Percentiles rank a stretch among this genome's conserved stretches.
These are phyloP conservation scores for Chaunax sp. DNA, from an alignment of 2,797 vertebrate genomes.

Conservation along the genomic window DNA sequence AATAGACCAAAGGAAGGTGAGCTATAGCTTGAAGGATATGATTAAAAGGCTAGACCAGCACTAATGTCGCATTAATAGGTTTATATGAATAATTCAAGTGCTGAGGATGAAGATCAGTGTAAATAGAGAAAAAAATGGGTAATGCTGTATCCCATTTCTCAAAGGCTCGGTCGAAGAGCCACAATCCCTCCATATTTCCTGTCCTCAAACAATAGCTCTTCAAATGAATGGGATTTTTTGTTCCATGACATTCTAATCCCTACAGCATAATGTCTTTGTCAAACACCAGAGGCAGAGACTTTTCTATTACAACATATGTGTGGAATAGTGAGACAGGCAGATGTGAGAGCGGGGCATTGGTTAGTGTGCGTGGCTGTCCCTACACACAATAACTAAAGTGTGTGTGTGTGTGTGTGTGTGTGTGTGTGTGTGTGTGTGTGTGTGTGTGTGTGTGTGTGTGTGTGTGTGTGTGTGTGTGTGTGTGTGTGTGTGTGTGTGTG, in stretches of 20 bases:
- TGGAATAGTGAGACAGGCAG: slow-evolving; percentile 30
- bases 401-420: too few relatives aligned
- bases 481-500: too few relatives aligned
- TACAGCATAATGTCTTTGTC: slow-evolving; percentile 65
- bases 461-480: too few relatives aligned
- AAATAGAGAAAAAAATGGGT: slow-evolving; percentile 29
- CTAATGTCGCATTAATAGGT: slow-evolving; percentile 66
- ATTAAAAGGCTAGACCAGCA: slow-evolving; percentile 57
- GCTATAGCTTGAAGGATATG: slow-evolving; percentile 41
- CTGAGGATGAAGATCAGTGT: slow-evolving; percentile 36
- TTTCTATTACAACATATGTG: slow-evolving; percentile 47
- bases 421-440: too few relatives aligned
- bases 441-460: too few relatives aligned
- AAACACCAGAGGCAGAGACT: slow-evolving; percentile 40
- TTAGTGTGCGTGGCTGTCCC: slow-evolving; percentile 6
- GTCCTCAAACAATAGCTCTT: slow-evolving; percentile 50
- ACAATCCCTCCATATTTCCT: slow-evolving; percentile 45
- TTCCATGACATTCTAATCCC: slow-evolving; percentile 61
- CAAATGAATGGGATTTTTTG: slow-evolving; percentile 58
- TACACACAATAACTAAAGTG: slow-evolving; percentile 18
- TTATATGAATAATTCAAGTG: slow-evolving; percentile 72
- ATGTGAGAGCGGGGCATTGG: slow-evolving; percentile 19
- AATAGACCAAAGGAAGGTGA: slow-evolving; percentile 50
- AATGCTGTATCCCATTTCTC: slow-evolving; percentile 33
- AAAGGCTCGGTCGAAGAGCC: slow-evolving; percentile 37